Conservation (phyloP, 2,797 vertebrate species). For the Periophthalmus magnuspinnatus region DNA sequence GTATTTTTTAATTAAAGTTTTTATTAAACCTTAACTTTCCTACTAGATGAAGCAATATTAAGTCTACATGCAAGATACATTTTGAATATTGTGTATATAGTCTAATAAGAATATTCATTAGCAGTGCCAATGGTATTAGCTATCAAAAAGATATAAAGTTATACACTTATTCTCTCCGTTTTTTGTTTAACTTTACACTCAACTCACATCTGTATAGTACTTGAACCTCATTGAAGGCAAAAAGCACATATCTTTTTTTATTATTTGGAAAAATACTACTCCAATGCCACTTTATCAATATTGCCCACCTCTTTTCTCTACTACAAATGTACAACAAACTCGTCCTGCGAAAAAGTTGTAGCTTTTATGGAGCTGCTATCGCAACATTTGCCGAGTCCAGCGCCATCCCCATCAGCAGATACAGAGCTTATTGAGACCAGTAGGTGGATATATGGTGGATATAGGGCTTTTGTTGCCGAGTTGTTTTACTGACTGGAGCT, state of each 20-base stretch:
- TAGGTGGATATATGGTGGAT: constrained; percentile 69
- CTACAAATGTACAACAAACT: not conserved
- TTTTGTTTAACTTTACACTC: not conserved
- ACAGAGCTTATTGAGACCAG: constrained; percentile 69
- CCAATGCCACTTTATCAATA: too few species aligned
- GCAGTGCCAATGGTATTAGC: not conserved
- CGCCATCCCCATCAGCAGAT: constrained; percentile 72
- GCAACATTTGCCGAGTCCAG: constrained; percentile 38
- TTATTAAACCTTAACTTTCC: not conserved
- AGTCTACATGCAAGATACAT: not conserved
- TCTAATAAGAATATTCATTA: not conserved
- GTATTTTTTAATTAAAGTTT: too few species aligned
- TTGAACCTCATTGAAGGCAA: not conserved
- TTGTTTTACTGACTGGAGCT: constrained; percentile 69
- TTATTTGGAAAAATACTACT: too few species aligned
- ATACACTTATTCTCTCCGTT: not conserved
- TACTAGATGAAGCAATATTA: not conserved
- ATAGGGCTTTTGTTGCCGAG: constrained; percentile 71
- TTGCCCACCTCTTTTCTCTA: too few species aligned
- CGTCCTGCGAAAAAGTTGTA: constrained; percentile 27
- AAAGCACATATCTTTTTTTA: not conserved
- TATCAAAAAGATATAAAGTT: not conserved
- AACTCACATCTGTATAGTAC: not conserved
- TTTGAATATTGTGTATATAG: not conserved
- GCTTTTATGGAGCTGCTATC: constrained; percentile 39